A percentile compares a stretch with the other conserved stretches of the same genome.
These are phyloP conservation scores for Ceratina japonica DNA, from an alignment of 1,140 invertebrate genomes.

Conservation along the genomic window DNA sequence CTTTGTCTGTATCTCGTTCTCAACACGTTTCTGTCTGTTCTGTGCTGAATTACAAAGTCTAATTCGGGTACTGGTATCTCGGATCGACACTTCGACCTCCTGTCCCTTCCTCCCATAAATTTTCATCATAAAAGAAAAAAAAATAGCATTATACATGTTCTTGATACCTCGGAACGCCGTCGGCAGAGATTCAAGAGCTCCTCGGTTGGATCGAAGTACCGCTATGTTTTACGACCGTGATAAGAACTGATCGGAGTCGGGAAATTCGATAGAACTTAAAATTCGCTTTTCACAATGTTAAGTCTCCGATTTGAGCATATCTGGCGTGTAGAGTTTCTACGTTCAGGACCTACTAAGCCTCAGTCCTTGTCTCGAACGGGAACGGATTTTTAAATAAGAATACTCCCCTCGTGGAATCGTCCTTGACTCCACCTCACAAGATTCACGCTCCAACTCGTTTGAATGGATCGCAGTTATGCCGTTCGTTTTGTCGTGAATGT, in stretches of 20 bases:
- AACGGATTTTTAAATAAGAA: not conserved
- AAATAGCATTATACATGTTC: not conserved
- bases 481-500: not conserved
- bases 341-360: not conserved
- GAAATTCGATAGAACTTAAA: not conserved
- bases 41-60: conserved; percentile 10
- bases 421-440: not conserved
- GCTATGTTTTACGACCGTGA: not conserved
- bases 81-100: conserved; percentile 12
- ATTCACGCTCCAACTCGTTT: not conserved
- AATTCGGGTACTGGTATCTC: not conserved
- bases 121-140: not conserved
- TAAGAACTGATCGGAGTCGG: not conserved
- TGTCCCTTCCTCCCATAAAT: not conserved
- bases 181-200: not conserved
- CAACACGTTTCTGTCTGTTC: too few relatives aligned
- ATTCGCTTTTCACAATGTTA: not conserved
- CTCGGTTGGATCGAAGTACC: not conserved
- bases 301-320: not conserved
- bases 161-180: not conserved
- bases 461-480: not conserved
- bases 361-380: not conserved
- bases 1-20: too few relatives aligned
- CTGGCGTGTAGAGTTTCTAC: not conserved
- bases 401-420: not conserved